phyloP scores from a whole-genome alignment of 2,888 invertebrate genomes.

The Bugula neritina region DNA sequence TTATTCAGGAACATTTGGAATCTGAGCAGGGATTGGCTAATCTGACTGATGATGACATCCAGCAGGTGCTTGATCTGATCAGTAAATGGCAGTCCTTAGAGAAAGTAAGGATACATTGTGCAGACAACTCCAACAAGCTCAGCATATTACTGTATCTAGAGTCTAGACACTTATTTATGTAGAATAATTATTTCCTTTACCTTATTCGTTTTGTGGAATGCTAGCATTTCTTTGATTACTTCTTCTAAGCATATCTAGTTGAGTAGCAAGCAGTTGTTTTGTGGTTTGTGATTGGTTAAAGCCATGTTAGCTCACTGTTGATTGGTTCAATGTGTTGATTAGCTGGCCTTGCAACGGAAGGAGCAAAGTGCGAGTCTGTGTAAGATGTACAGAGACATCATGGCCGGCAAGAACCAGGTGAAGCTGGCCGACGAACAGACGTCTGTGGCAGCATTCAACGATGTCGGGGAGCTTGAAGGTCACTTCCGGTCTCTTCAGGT shows the following conservation, averaged over 20 bases:
- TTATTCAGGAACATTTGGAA: slow-evolving; percentile 55
- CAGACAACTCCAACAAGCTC: no score
- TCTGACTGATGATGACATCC: slow-evolving; percentile 56
- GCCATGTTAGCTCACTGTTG: not conserved
- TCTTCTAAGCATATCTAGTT: no score
- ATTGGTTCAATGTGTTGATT: not conserved
- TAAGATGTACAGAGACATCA: slow-evolving; percentile 33
- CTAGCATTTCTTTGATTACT: no score
- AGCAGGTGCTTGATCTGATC: slow-evolving; percentile 52
- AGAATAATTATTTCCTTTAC: no score
- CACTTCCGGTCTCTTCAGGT: slow-evolving; percentile 34
- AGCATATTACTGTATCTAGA: no score
- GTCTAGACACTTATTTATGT: no score
- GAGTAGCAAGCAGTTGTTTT: no score
- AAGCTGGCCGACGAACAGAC: slow-evolving; percentile 31
- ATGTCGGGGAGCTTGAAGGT: slow-evolving; percentile 32
- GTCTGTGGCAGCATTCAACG: slow-evolving; percentile 30
- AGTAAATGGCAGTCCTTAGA: slow-evolving; percentile 51
- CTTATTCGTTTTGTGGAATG: no score
- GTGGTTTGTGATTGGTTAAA: no score
- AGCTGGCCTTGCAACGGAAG: slow-evolving; percentile 39
- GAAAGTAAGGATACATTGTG: not conserved
- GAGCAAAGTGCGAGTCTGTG: slow-evolving; percentile 40
- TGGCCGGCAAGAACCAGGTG: slow-evolving; percentile 31
- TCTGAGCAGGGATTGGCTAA: slow-evolving; percentile 48